Percentiles rank a stretch among this genome's conserved stretches.
These are phyloP conservation scores for Neomorphus geoffroyi DNA, from an alignment of 2,797 vertebrate species.

Conservation along the genomic window DNA sequence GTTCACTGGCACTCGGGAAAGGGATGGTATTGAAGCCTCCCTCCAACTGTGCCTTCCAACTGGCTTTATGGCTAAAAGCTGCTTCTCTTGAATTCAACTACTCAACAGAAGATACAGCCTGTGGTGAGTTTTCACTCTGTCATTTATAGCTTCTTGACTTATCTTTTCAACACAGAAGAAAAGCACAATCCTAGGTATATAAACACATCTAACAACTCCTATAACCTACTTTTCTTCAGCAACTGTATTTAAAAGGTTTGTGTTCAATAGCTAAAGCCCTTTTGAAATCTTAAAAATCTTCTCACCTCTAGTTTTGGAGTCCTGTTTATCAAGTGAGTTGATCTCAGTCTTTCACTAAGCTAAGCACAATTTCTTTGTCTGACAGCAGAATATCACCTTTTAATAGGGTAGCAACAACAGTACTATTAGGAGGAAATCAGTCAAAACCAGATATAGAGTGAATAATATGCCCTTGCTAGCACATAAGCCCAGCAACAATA, in stretches of 20 bases:
- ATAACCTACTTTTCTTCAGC: constrained; percentile 43
- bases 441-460: neutral
- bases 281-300: constrained; percentile 66
- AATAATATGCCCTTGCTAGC: neutral
- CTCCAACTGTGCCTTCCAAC: constrained; percentile 3
- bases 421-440: neutral
- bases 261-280: constrained; percentile 65
- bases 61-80: constrained; percentile 60
- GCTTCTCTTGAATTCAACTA: constrained; percentile 66
- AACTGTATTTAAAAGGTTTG: constrained; percentile 60
- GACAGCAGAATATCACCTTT: constrained; percentile 82
- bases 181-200: neutral
- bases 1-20: constrained; percentile 24
- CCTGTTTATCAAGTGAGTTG: constrained; percentile 71
- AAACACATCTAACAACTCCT: constrained; percentile 54
- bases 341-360: constrained; percentile 54
- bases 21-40: constrained; percentile 35
- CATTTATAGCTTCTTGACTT: constrained; percentile 67
- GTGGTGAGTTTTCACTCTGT: constrained; percentile 50
- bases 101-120: constrained; percentile 38
- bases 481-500: constrained; percentile 37
- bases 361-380: constrained; percentile 80
- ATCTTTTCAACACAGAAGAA: constrained; percentile 63
- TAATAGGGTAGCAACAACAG: neutral
- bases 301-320: constrained; percentile 60